Evolutionary conservation across 2,888 invertebrate genomes (phyloP), one percentile per base, ranked within the genome.

Genomic region (Axea sp.): DNA sequence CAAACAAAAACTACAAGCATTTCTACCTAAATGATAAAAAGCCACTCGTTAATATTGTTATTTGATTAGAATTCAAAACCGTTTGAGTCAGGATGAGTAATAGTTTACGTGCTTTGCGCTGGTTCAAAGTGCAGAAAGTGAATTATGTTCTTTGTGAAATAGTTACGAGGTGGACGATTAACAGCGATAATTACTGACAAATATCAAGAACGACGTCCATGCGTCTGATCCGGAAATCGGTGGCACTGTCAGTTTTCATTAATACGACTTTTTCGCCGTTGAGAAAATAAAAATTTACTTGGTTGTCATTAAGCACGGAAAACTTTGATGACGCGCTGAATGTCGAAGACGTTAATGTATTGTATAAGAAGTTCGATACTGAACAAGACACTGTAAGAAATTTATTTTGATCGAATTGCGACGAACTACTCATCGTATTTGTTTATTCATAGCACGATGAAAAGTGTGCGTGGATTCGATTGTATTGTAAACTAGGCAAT

Each of bases 111-210:
- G 33, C 39, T 49, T 49, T 64, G 35, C 33, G 14, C 5, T 26
- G 14, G 31, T 24, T 39, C 51, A 64, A 64, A 65, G 65, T 65
- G 11, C 47, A 39, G 19, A 47, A 26, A 47, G 57, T 26, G 39
- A 49, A 43, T 41, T 67, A 37, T 19, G 19, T 35, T n/a, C n/a
- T n/a, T n/a, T n/a, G n/a, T n/a, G n/a, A n/a, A n/a, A n/a, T n/a
- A n/a, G n/a, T n/a, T n/a, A n/a, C n/a, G n/a, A n/a, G n/a, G n/a
- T n/a, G n/a, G n/a, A n/a, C n/a, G n/a, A n/a, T n/a, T n/a, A n/a
- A n/a, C n/a, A n/a, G n/a, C n/a, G n/a, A n/a, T n/a, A n/a, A n/a
- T n/a, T n/a, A n/a, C n/a, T n/a, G n/a, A n/a, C n/a, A n/a, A n/a
- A n/a, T n/a, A n/a, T n/a, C n/a, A n/a, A n/a, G n/a, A n/a, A n/a